Conservation (phyloP, 2,888 invertebrate species). For the Proisotoma minuta region DNA sequence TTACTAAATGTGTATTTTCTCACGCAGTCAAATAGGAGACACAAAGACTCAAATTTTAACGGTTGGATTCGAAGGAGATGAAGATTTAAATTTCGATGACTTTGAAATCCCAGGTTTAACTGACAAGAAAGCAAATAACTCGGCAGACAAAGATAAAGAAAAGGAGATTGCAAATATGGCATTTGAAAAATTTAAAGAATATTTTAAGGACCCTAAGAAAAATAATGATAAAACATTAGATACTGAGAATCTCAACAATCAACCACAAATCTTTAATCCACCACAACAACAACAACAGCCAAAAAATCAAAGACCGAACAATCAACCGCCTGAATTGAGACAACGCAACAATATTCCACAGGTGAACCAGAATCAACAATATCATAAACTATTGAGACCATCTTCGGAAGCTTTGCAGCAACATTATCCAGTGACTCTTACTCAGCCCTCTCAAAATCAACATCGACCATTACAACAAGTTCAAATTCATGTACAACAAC, state of each 20-base stretch:
- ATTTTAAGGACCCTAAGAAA: constrained; percentile 34
- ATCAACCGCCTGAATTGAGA: constrained; percentile 23
- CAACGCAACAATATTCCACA: not conserved
- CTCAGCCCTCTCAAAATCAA: constrained; percentile 2
- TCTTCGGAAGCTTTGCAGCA: constrained; percentile 13
- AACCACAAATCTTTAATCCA: constrained; percentile 2
- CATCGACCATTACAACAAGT: constrained; percentile 8
- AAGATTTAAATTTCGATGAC: constrained; percentile 44
- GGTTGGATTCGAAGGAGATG: constrained; percentile 47
- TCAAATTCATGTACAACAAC: constrained; percentile 3
- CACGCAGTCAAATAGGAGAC: constrained; percentile 30
- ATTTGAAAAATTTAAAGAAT: constrained; percentile 43
- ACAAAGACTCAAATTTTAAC: constrained; percentile 46
- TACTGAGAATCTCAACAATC: no score
- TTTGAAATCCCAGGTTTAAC: constrained; percentile 38
- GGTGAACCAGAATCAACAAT: not conserved
- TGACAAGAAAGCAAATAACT: constrained; percentile 25
- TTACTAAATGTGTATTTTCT: constrained; percentile 1
- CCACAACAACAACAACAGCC: not conserved
- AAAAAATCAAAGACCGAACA: constrained; percentile 19
- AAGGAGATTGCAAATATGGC: constrained; percentile 44
- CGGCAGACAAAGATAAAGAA: constrained; percentile 37
- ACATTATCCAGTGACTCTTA: constrained; percentile 9
- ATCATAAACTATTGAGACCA: not conserved
- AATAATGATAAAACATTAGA: no score